Conservation (phyloP, 2,888 invertebrate genomes). For the Thymelicus sylvestris region DNA sequence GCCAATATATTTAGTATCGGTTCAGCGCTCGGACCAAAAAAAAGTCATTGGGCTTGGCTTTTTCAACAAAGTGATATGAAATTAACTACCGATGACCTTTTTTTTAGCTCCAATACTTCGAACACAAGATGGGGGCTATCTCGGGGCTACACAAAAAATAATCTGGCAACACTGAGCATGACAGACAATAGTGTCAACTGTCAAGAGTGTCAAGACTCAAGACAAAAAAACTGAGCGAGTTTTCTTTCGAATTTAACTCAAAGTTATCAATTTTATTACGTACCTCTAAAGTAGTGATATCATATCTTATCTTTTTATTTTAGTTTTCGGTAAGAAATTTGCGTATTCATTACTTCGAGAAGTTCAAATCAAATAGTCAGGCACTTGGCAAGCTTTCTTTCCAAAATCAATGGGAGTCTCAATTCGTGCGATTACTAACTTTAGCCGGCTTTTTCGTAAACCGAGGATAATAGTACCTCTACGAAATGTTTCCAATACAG, state of each 20-base stretch:
- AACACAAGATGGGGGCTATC: too few relatives aligned
- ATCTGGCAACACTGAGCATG: too few relatives aligned
- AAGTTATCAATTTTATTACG: neutral
- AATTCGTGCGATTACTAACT: conserved; percentile 57
- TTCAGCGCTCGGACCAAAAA: too few relatives aligned
- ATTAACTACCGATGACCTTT: too few relatives aligned
- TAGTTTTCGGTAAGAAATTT: conserved; percentile 10
- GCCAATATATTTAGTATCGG: too few relatives aligned
- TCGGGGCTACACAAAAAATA: too few relatives aligned
- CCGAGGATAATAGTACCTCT: conserved; percentile 55
- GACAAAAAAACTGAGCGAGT: too few relatives aligned
- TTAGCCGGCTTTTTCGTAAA: conserved; percentile 70
- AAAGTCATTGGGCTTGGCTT: too few relatives aligned
- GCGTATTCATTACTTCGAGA: neutral
- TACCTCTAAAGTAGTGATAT: neutral
- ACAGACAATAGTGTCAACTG: neutral
- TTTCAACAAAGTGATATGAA: too few relatives aligned
- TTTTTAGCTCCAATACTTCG: too few relatives aligned
- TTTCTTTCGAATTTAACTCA: neutral
- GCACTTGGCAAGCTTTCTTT: neutral
- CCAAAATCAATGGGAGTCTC: conserved; percentile 59
- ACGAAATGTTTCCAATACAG: conserved; percentile 59
- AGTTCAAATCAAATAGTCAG: neutral
- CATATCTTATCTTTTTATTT: conserved; percentile 30
- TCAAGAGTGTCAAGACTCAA: neutral